Evolutionary conservation across 2,888 invertebrate genomes (phyloP), one percentile per base, ranked within the genome.

Genomic region (Drosophila rubida): DNA sequence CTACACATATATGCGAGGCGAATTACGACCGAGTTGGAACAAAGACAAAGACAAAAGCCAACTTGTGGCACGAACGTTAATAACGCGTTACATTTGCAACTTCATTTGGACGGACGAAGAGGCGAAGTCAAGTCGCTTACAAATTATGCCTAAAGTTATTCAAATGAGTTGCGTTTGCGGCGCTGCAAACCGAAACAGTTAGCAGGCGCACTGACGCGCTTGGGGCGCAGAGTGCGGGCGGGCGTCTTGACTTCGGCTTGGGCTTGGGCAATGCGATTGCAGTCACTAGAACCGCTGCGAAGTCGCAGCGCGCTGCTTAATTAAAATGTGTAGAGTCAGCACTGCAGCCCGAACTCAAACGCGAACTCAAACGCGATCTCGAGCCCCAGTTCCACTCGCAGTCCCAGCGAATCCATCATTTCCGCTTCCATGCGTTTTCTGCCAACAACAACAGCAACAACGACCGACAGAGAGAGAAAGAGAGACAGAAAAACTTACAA

Each of bases 371-470:
- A 19, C 19, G 1, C 19, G 19, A 19, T 2, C 19, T 19, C 19
- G 19, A 64, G 76, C 62, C 53, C 49, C 78, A 59, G 59, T 48
- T 39, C 35, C 50, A 57, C 48, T 50, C 32, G 42, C 80, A 79
- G 73, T 78, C 81, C 79, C 80, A 75, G 83, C 88, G 89, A 90
- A 91, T 91, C 90, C 91, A 91, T 91, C 91, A 91, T 91, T 91
- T 91, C 90, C 91, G 91, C 91, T 91, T 91, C 89, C 90, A 90
- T 91, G 91, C 87, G 89, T 88, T 90, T 89, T 57, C 60, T 69
- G 79, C 78, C 78, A 76, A 61, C 64, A 72, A 76, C 70, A 71
- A 59, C n/a, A n/a, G n/a, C n/a, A n/a, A n/a, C n/a, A n/a, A n/a
- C n/a, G n/a, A 54, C 58, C 42, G 30, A 61, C 37, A 44, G n/a